Conservation (phyloP, 2,888 invertebrate genomes). For the Hermaeophaga mercurialis region DNA sequence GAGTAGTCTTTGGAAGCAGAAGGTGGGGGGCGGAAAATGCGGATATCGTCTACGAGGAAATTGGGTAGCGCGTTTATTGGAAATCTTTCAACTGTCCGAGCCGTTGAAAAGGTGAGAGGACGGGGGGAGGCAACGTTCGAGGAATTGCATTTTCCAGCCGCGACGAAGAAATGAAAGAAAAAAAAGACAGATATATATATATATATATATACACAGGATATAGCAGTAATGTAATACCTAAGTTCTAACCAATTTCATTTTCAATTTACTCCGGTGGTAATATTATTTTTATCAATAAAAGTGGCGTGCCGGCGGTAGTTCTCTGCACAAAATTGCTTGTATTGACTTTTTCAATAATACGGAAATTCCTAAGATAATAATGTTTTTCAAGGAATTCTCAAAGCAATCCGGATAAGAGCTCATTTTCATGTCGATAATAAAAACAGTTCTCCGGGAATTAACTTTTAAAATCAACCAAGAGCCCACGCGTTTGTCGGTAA, state of each 20-base stretch:
- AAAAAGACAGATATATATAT: constrained; percentile 34
- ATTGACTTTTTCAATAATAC: constrained; percentile 11
- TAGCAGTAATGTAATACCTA: constrained; percentile 37
- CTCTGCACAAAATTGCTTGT: constrained; percentile 6
- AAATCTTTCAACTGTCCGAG: constrained; percentile 59
- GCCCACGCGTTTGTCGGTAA: no score
- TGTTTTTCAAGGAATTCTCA: constrained; percentile 4
- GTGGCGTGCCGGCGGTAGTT: not conserved
- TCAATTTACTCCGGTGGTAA: constrained; percentile 34
- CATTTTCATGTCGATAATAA: not conserved
- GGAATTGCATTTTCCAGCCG: constrained; percentile 51
- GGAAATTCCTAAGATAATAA: constrained; percentile 8
- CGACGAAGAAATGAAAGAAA: constrained; percentile 35
- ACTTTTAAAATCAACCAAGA: not conserved
- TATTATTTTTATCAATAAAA: constrained; percentile 30
- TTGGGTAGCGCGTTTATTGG: constrained; percentile 55
- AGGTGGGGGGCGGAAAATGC: constrained; percentile 34
- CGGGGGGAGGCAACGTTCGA: constrained; percentile 45
- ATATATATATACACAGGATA: constrained; percentile 29
- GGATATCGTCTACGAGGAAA: constrained; percentile 54
- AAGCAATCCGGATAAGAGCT: not conserved
- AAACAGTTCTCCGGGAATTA: not conserved
- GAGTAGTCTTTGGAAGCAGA: constrained; percentile 41
- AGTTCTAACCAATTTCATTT: constrained; percentile 38
- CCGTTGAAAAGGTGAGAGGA: constrained; percentile 50